A percentile compares a stretch with the other conserved stretches of the same genome.
phyloP scores from a whole-genome alignment of 2,113 vertebrate genomes.

The Ciconia boyciana region DNA sequence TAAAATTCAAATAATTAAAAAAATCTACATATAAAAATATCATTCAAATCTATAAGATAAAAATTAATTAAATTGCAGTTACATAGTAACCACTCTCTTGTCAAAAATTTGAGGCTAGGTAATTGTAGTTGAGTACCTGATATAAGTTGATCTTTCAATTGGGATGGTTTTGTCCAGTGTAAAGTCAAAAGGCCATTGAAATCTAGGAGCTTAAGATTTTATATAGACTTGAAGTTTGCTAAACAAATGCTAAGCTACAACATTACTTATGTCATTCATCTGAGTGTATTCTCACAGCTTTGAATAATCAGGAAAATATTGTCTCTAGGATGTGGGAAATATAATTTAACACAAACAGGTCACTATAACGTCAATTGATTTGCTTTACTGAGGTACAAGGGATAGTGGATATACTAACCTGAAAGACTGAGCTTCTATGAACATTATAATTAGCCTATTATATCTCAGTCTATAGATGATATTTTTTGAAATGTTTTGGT shows the following conservation, averaged over 20 bases:
- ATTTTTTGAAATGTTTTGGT: neutral
- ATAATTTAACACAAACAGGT: neutral
- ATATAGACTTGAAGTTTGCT: neutral
- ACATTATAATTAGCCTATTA: neutral
- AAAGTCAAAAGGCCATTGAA: neutral
- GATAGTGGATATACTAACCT: neutral
- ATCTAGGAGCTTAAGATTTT: neutral
- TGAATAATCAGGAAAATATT: neutral
- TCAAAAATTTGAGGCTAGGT: neutral
- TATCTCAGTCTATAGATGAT: neutral
- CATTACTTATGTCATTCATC: neutral
- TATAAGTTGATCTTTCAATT: neutral
- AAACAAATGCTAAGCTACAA: neutral
- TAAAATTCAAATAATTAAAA: neutral
- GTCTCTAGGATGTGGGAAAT: neutral
- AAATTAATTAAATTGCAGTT: neutral
- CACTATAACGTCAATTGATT: neutral
- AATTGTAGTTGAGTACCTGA: neutral
- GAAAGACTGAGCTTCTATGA: neutral
- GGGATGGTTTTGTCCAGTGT: neutral
- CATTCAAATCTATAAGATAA: neutral
- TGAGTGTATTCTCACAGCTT: neutral
- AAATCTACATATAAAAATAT: neutral
- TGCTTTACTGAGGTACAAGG: neutral
- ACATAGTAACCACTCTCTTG: neutral